Evolutionary conservation across 1,140 invertebrate species (phyloP).

Genomic region (Listronotus oregonensis): DNA sequence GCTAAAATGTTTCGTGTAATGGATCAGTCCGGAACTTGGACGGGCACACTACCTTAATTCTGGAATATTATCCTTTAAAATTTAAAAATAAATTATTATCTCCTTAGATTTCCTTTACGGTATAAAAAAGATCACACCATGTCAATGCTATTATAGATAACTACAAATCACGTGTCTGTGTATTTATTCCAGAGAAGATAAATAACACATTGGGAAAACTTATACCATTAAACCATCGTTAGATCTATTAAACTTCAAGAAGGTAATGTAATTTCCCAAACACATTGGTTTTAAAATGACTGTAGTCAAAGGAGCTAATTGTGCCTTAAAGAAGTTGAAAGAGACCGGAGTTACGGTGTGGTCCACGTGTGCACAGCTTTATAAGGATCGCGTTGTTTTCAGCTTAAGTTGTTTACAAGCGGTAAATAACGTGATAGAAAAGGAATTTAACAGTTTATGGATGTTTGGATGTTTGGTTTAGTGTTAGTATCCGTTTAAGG

Average conservation of each 20-base stretch:
- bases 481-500: not conserved
- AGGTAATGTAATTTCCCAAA: slow-evolving; percentile 26
- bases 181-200: too few relatives aligned
- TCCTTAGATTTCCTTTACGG: too few relatives aligned
- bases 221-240: slow-evolving; percentile 4
- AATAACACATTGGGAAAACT: too few relatives aligned
- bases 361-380: slow-evolving; percentile 43
- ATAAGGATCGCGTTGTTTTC: slow-evolving; percentile 37
- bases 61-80: too few relatives aligned
- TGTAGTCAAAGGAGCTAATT: slow-evolving; percentile 27
- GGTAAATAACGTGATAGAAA: slow-evolving; percentile 24
- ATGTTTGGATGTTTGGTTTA: slow-evolving; percentile 16
- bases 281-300: slow-evolving; percentile 21
- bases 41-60: too few relatives aligned
- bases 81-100: too few relatives aligned
- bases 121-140: too few relatives aligned
- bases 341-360: slow-evolving; percentile 34
- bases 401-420: slow-evolving; percentile 38
- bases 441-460: slow-evolving; percentile 27
- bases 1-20: too few relatives aligned
- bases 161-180: too few relatives aligned
- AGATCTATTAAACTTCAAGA: slow-evolving; percentile 19
- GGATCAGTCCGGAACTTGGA: too few relatives aligned
- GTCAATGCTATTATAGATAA: too few relatives aligned
- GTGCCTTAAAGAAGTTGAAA: slow-evolving; percentile 31